Base-by-base conservation (phyloP, 2,888 invertebrate genomes). In the Lamproptera curius region DNA sequence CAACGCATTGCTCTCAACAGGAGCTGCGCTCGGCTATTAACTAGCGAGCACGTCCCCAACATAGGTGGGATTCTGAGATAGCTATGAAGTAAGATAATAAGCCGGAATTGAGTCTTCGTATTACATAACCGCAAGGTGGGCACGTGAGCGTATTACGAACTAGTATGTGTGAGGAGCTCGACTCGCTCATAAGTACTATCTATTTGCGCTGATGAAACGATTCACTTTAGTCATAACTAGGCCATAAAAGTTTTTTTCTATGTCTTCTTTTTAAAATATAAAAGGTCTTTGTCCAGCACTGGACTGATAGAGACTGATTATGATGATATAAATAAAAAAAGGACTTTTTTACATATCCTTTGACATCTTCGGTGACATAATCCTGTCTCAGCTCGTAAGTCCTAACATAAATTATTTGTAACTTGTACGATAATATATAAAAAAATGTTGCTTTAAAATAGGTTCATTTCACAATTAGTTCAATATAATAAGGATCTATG, bases 41-140 rank as follows among this genome's bases (percentile, higher is more conserved):
- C 47, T 47, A 52, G 43, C 16, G 48, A 42, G 56, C 56, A 57
- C 55, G 55, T 56, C 57, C 58, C 50, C 51, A 57, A 56, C 48
- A 44, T 54, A 54, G 51, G 55, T 54, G 55, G 58, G 39, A 61
- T 60, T 60, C 48, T 38, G 31, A 41, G 53, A 61, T 59, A 63
- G 59, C 61, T 65, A 65, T 63, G 63, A 67, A 65, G 62, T 68
- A 67, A 70, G 66, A 70, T 71, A 71, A 71, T 73, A 70, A 67
- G 59, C 54, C 42, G 40, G 62, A 67, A 66, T 64, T 59, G 62
- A 58, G 63, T 56, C 58, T 57, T 61, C 58, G 54, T 49, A 44
- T 44, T 57, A 55, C 56, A 61, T 54, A 62, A 61, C 67, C 63
- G 56, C 57, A 56, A 63, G 65, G 63, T 63, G 65, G 62, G 52